These are phyloP conservation scores for Eumacrocentrus americanus DNA, from an alignment of 2,888 invertebrate genomes.

Conservation along the genomic window DNA sequence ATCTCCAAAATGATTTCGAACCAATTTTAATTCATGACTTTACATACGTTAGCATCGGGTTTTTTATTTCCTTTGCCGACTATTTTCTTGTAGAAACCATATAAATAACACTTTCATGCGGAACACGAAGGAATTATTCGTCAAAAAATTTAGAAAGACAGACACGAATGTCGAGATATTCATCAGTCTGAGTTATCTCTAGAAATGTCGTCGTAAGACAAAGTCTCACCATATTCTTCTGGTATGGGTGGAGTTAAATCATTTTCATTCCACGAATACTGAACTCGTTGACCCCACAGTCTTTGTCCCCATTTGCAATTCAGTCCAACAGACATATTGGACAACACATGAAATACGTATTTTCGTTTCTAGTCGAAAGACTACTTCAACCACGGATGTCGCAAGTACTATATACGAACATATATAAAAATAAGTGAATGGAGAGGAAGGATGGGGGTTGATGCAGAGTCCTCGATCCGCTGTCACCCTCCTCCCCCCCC, in stretches of 20 bases:
- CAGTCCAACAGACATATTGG: too few species aligned
- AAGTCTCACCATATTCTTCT: constrained; percentile 47
- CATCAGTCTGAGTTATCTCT: constrained; percentile 34
- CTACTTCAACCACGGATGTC: background rate
- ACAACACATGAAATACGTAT: background rate
- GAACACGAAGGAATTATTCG: constrained; percentile 6
- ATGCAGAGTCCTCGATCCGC: constrained; percentile 35
- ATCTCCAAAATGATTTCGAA: too few species aligned
- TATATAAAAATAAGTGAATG: constrained; percentile 57
- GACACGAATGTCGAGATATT: constrained; percentile 34
- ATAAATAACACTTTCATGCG: background rate
- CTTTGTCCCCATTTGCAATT: background rate
- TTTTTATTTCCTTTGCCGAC: too few species aligned
- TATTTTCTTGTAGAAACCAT: constrained; percentile 13
- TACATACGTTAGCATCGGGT: too few species aligned
- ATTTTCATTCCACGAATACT: constrained; percentile 35
- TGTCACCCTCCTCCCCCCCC: constrained; percentile 31
- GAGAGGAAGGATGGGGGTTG: constrained; percentile 31
- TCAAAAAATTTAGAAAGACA: background rate
- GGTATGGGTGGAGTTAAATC: constrained; percentile 48
- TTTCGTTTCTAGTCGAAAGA: background rate
- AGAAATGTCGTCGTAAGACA: constrained; percentile 41
- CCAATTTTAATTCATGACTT: too few species aligned
- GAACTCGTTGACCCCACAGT: background rate
- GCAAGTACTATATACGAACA: constrained; percentile 13